phyloP scores from a whole-genome alignment of 2,797 vertebrate genomes.

The Halcyon badia region DNA sequence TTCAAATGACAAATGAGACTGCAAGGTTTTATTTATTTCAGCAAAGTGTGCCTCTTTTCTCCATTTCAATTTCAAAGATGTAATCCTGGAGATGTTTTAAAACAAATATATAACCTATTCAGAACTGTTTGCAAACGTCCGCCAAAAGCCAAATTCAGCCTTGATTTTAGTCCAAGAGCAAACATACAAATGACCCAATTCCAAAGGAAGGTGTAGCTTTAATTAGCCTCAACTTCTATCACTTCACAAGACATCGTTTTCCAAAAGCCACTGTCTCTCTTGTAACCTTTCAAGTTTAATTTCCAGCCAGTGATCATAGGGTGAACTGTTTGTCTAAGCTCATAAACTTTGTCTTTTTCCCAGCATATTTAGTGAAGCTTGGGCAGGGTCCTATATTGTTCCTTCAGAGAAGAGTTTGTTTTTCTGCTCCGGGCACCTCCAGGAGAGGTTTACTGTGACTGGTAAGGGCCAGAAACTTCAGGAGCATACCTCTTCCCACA shows the following conservation, averaged over 20 bases:
- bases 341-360: background rate
- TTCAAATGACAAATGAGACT: background rate
- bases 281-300: background rate
- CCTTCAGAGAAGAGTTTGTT: background rate
- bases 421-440: background rate
- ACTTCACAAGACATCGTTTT: background rate
- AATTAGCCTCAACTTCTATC: background rate
- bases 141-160: background rate
- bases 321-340: background rate
- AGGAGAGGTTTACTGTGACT: background rate
- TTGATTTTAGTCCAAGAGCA: background rate
- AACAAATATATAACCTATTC: background rate
- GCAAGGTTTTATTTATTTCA: background rate
- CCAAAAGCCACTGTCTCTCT: background rate
- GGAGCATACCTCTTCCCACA: background rate
- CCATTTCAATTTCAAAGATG: background rate
- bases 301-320: background rate
- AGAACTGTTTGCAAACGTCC: background rate
- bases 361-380: background rate
- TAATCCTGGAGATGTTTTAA: conserved; percentile 21
- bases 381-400: background rate
- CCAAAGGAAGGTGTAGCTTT: background rate
- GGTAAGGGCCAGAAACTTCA: background rate
- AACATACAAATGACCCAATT: background rate
- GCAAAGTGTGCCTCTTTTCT: background rate